These are phyloP conservation scores for Brassicogethes aeneus DNA, from an alignment of 2,888 invertebrate species.

Conservation along the genomic window DNA sequence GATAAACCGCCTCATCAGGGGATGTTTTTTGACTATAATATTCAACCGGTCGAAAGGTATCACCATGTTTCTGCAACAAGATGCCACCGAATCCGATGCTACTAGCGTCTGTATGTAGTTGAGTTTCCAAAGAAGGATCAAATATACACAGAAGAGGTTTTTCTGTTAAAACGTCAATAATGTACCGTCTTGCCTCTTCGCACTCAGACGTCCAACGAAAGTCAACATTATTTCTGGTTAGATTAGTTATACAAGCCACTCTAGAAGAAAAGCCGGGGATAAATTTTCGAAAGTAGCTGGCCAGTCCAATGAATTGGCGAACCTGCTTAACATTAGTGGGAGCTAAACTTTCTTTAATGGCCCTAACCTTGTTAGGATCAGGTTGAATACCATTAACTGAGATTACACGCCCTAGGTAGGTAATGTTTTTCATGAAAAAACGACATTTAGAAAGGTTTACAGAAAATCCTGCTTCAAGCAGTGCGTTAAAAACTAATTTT, in stretches of 20 bases:
- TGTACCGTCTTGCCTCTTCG: slow-evolving; percentile 6
- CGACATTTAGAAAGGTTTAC: slow-evolving; percentile 4
- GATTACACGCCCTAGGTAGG: no score
- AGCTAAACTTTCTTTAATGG: slow-evolving; percentile 5
- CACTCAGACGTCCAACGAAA: slow-evolving; percentile 7
- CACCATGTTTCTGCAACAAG: slow-evolving; percentile 23
- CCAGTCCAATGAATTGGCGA: no score
- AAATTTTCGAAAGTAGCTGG: slow-evolving; percentile 8
- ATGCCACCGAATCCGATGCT: no score
- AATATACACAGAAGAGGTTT: slow-evolving; percentile 23
- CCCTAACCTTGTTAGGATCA: background rate
- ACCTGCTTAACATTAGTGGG: slow-evolving; percentile 5
- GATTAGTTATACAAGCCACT: slow-evolving; percentile 12
- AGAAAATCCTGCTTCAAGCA: slow-evolving; percentile 2
- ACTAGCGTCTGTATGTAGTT: no score
- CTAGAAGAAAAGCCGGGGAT: slow-evolving; percentile 5
- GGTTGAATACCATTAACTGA: slow-evolving; percentile 6
- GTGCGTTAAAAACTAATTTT: no score
- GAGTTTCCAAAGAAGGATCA: slow-evolving; percentile 14
- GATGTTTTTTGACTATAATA: slow-evolving; percentile 19
- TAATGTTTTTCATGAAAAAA: slow-evolving; percentile 8
- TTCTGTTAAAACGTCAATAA: slow-evolving; percentile 7
- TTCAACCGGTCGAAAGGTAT: slow-evolving; percentile 19
- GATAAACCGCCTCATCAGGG: slow-evolving; percentile 13
- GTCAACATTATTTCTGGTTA: slow-evolving; percentile 8